Base-by-base conservation (phyloP, 2,113 vertebrate species). In the Micronisus gabar region DNA sequence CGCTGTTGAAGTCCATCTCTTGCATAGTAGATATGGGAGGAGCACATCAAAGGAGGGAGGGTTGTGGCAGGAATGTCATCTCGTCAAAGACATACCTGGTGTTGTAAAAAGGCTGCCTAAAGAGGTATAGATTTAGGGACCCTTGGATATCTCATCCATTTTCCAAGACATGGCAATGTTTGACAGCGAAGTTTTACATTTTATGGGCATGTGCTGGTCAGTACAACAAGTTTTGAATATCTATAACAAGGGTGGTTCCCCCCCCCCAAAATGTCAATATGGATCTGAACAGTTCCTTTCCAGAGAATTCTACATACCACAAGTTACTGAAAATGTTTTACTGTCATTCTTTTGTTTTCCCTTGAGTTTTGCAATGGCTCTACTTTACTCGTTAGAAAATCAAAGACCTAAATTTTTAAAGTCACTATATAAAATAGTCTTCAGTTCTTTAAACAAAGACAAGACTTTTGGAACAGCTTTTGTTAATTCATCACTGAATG, bases 391-490 rank as follows among this genome's bases (percentile, higher is more conserved):
- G 15, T 43, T 20, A 45, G 56, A 79, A 92, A 83, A 80, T 3
- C 4, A 12, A 87, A 58, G 4, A 13, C 3, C 3, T 23, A 9
- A 2, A 1, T n/a, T 85, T 88, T 61, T 19, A 1, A 76, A 59
- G 29, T 66, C 8, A 5, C 8, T 6, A 8, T 6, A 7, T 50
- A 30, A 53, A 81, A 43, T 2, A 41, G 1, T 53, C 89, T 45
- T 25, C 5, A 15, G 23, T 94, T 72, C 65, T 79, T 86, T 74
- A 26, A 74, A 36, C 47, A 34, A 62, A 40, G 81, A 45, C 71
- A 65, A 63, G 82, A 89, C 45, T 96, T 95, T 71, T 48, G 71
- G 68, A 94, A 91, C 19, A 86, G 50, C n/a, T 95, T 95, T 50
- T 62, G n/a, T 90, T 36, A 55, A 66, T 85, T 94, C 81, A 83